A percentile compares a stretch with the other conserved stretches of the same genome.
Evolutionary conservation across 2,888 invertebrate species (phyloP).

Genomic region (Noctuana brunneofusca): DNA sequence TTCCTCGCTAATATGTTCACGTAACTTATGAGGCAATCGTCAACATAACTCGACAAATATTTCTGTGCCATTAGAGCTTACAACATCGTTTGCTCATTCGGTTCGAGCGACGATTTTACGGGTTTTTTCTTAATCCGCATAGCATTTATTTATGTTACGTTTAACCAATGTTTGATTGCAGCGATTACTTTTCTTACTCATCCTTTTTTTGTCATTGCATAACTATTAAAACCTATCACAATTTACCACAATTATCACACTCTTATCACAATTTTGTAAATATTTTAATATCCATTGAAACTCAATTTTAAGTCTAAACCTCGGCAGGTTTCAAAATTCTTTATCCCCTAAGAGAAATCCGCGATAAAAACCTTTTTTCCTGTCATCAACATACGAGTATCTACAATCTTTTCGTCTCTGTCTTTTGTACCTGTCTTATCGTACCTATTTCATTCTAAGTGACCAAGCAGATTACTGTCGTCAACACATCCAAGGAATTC

Average conservation of each 20-base stretch:
- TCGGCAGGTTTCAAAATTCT: too few species aligned
- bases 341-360: too few species aligned
- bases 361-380: background rate
- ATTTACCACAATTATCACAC: background rate
- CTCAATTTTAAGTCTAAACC: too few species aligned
- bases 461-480: background rate
- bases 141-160: background rate
- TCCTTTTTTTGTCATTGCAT: background rate
- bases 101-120: slow-evolving; percentile 16
- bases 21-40: slow-evolving; percentile 26
- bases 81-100: slow-evolving; percentile 24
- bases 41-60: slow-evolving; percentile 29
- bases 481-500: slow-evolving; percentile 1
- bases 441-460: background rate
- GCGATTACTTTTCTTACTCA: background rate
- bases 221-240: too few species aligned
- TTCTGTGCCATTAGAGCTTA: slow-evolving; percentile 24
- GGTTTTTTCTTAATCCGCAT: slow-evolving; percentile 21
- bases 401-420: background rate
- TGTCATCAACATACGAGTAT: slow-evolving; percentile 9
- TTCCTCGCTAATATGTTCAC: slow-evolving; percentile 17
- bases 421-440: too few species aligned
- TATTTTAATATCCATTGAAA: background rate
- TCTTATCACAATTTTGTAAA: background rate
- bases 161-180: background rate